These are phyloP conservation scores for Eupeodes corollae DNA, from an alignment of 1,140 invertebrate species.

Conservation along the genomic window DNA sequence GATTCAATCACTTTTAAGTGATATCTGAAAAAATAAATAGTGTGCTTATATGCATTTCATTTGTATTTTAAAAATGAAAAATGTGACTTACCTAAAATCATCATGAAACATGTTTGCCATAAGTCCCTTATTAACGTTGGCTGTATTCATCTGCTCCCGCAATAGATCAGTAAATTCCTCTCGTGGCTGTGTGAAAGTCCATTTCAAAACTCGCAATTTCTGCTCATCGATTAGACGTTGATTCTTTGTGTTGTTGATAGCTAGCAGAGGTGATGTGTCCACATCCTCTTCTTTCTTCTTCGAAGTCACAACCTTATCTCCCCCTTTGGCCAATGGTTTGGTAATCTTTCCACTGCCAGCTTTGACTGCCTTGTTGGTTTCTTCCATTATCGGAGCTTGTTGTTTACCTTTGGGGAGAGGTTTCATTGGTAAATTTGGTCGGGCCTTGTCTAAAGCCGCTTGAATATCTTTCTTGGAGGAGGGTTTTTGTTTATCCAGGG, in stretches of 20 bases:
- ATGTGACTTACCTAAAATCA: conserved; percentile 59
- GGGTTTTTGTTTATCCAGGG: conserved; percentile 75
- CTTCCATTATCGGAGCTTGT: conserved; percentile 33
- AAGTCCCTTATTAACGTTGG: conserved; percentile 74
- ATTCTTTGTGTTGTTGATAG: conserved; percentile 79
- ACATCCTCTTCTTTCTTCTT: conserved; percentile 80
- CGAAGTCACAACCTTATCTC: conserved; percentile 38
- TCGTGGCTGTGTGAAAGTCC: conserved; percentile 89
- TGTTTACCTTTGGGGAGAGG: conserved; percentile 53
- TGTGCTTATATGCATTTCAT: background rate
- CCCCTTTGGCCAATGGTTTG: conserved; percentile 32
- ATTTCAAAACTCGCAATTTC: conserved; percentile 83
- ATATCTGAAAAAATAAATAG: conserved; percentile 43
- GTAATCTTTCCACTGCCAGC: conserved; percentile 40
- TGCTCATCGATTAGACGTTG: conserved; percentile 86
- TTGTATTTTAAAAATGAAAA: background rate
- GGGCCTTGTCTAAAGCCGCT: conserved; percentile 72
- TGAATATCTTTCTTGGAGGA: conserved; percentile 71
- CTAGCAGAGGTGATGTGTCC: conserved; percentile 67
- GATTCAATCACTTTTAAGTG: conserved; percentile 93
- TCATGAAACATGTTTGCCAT: conserved; percentile 87
- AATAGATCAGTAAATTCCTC: conserved; percentile 89
- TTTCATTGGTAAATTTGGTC: conserved; percentile 73
- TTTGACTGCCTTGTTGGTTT: conserved; percentile 46
- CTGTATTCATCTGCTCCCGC: conserved; percentile 79